These are phyloP conservation scores for Pongo abelii DNA, from an alignment of 2,113 vertebrate genomes.

Conservation along the genomic window DNA sequence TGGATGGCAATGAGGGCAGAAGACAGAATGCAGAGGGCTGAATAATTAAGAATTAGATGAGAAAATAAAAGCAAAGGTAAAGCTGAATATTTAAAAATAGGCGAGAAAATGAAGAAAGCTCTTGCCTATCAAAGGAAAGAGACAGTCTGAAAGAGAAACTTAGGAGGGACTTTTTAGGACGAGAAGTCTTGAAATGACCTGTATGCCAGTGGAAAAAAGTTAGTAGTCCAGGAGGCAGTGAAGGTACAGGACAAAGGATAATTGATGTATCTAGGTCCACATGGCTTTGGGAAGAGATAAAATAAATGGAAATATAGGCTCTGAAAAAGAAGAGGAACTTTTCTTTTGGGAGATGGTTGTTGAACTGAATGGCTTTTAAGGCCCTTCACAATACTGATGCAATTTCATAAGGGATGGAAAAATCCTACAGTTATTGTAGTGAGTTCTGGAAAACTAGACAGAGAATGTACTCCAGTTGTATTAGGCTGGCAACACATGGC, in stretches of 20 bases:
- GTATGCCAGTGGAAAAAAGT: background rate
- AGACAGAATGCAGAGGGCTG: background rate
- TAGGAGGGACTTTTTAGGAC: background rate
- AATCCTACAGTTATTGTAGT: background rate
- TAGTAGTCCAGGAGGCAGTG: background rate
- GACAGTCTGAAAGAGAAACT: background rate
- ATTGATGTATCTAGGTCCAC: background rate
- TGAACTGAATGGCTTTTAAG: background rate
- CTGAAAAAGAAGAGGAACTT: background rate
- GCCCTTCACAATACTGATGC: background rate
- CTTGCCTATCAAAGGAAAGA: background rate
- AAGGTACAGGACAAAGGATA: background rate
- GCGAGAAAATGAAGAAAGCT: background rate
- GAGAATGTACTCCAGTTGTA: background rate
- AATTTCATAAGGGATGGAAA: background rate
- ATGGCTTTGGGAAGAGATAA: background rate
- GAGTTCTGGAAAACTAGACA: background rate
- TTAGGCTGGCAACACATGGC: background rate
- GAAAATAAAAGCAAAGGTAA: background rate
- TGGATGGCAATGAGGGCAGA: background rate
- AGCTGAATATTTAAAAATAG: background rate
- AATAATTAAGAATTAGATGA: background rate
- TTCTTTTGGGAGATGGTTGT: background rate
- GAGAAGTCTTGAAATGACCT: background rate
- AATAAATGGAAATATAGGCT: background rate